These are phyloP conservation scores for Notodonta ziczac DNA, from an alignment of 2,888 invertebrate species.

Conservation along the genomic window DNA sequence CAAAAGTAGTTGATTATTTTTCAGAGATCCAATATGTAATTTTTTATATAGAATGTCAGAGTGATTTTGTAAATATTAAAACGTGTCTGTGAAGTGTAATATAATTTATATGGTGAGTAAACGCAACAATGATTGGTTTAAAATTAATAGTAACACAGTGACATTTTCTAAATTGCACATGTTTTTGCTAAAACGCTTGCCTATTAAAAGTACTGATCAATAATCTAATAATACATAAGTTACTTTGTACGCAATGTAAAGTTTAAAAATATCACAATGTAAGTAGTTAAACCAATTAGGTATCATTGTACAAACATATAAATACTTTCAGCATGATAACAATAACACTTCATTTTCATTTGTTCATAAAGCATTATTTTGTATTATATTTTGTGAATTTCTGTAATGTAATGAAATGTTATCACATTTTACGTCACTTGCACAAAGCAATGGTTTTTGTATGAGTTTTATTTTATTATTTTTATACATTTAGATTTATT, in stretches of 20 bases:
- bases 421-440: neutral
- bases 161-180: constrained; percentile 29
- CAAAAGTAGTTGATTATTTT: constrained; percentile 1
- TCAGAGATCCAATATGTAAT: neutral
- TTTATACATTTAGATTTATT: too few relatives aligned
- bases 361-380: neutral
- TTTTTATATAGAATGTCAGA: neutral
- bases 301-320: neutral
- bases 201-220: constrained; percentile 41
- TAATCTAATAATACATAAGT: neutral
- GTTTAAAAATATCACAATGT: neutral
- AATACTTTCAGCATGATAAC: constrained; percentile 14
- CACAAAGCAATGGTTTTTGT: constrained; percentile 2
- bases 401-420: too few relatives aligned
- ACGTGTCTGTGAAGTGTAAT: constrained; percentile 39
- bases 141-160: constrained; percentile 19
- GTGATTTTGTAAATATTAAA: constrained; percentile 8
- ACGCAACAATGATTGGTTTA: constrained; percentile 28
- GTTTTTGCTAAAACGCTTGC: constrained; percentile 33
- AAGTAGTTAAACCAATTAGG: too few relatives aligned
- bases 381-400: constrained; percentile 1
- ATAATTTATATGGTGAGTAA: constrained; percentile 40
- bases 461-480: neutral
- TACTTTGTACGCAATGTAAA: neutral
- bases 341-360: constrained; percentile 16